Conservation (phyloP, 2,113 vertebrate species). For the Tachycineta bicolor region DNA sequence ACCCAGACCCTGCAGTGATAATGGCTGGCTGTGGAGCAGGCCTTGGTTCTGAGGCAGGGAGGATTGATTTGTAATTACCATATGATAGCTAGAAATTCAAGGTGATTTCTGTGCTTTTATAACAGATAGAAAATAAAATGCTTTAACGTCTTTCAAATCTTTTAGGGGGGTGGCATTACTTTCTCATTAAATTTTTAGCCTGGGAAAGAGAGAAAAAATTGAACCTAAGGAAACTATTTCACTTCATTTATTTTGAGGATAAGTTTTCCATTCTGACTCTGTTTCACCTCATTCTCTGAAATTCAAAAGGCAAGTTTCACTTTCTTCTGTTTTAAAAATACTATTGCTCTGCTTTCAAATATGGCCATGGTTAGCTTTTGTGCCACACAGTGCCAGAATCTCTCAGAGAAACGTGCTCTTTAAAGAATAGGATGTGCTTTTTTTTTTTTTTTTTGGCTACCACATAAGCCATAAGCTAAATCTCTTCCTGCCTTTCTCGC, state of each 20-base stretch:
- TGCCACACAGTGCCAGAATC: neutral
- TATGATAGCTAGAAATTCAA: neutral
- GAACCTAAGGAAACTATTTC: neutral
- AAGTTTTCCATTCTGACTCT: neutral
- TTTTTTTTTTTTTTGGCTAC: neutral
- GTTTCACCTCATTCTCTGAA: neutral
- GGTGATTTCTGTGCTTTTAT: neutral
- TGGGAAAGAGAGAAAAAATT: neutral
- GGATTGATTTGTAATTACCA: neutral
- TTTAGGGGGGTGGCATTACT: fast-evolving
- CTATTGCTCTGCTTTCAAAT: neutral
- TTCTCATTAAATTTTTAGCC: neutral
- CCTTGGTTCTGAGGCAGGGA: neutral
- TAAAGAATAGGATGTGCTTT: neutral
- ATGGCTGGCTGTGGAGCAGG: neutral
- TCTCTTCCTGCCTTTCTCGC: neutral
- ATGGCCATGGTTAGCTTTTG: neutral
- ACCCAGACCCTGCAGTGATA: neutral
- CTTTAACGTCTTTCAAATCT: neutral
- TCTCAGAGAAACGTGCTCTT: neutral
- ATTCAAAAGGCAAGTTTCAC: neutral
- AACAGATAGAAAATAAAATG: neutral
- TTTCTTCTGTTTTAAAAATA: neutral
- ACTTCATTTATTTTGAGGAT: neutral
- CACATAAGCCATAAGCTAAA: neutral